These are phyloP conservation scores for Rhodophaea formosa DNA, from an alignment of 2,888 invertebrate species.

Conservation along the genomic window DNA sequence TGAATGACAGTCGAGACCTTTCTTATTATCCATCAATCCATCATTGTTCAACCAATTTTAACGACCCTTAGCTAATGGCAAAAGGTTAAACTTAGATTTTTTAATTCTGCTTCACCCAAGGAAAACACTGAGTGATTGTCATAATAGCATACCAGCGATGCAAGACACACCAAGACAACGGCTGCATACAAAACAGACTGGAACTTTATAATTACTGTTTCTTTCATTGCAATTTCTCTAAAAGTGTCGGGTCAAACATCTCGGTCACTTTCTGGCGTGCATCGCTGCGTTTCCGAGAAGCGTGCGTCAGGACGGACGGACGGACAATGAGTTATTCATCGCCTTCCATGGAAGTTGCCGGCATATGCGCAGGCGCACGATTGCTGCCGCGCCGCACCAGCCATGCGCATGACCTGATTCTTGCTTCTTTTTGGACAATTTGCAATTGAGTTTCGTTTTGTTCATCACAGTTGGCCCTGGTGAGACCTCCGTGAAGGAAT, in stretches of 20 bases:
- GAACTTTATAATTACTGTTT: conserved; percentile 8
- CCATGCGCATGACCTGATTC: conserved; percentile 64
- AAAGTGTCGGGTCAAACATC: conserved; percentile 68
- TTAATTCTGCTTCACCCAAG: neutral
- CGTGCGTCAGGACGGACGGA: conserved; percentile 76
- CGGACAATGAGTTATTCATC: conserved; percentile 81
- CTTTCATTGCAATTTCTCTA: conserved; percentile 9
- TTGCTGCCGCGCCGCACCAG: conserved; percentile 53
- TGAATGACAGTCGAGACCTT: too few species aligned
- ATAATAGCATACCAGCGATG: neutral
- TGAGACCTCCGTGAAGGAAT: neutral
- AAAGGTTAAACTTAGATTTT: too few species aligned
- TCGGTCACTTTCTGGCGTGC: conserved; percentile 68
- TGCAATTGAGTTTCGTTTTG: conserved; percentile 24
- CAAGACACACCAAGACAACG: neutral
- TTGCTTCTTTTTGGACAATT: conserved; percentile 52
- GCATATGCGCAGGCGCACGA: conserved; percentile 75
- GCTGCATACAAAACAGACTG: conserved; percentile 10
- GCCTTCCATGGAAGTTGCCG: conserved; percentile 73
- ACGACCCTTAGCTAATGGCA: too few species aligned
- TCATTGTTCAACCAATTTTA: too few species aligned
- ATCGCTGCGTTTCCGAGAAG: conserved; percentile 66
- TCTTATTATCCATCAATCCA: too few species aligned
- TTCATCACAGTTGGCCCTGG: neutral
- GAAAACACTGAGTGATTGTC: neutral